phyloP scores from a whole-genome alignment of 2,113 vertebrate genomes.

The Columba janthina region DNA sequence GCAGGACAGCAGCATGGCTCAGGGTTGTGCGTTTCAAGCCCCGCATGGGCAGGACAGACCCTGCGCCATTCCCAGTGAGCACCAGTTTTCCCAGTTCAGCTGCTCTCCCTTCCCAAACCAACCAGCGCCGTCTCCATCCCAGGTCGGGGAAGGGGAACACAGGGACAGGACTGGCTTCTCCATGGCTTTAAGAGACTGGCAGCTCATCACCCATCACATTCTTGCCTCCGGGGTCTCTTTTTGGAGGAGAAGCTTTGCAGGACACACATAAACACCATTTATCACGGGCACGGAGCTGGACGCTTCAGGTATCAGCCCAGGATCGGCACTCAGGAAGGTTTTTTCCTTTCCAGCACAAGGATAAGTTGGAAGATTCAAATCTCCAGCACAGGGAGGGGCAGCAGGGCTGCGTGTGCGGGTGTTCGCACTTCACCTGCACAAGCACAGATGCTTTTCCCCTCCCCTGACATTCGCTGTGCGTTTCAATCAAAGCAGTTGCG shows the following conservation, averaged over 20 bases:
- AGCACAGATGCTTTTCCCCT: rapidly evolving
- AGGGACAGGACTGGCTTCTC: not conserved
- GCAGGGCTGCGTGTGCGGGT: rapidly evolving
- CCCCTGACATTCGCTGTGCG: not conserved
- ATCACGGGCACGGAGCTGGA: not conserved
- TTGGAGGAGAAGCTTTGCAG: not conserved
- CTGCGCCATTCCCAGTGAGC: not conserved
- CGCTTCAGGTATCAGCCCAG: rapidly evolving
- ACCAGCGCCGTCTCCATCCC: not conserved
- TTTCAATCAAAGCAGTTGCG: rapidly evolving
- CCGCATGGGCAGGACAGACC: rapidly evolving
- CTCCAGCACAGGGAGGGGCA: not conserved
- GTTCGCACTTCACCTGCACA: not conserved
- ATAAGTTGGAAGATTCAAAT: not conserved
- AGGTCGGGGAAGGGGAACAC: rapidly evolving
- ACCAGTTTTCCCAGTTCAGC: not conserved
- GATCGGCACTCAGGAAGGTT: rapidly evolving
- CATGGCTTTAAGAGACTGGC: not conserved
- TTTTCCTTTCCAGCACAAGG: not conserved
- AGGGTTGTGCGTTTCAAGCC: not conserved
- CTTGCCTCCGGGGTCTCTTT: not conserved
- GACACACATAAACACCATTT: not conserved
- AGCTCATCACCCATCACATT: rapidly evolving
- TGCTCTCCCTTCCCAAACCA: not conserved
- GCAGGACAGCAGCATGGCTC: rapidly evolving